These are phyloP conservation scores for Suricata suricatta DNA, from an alignment of 2,113 vertebrate genomes.

Conservation along the genomic window DNA sequence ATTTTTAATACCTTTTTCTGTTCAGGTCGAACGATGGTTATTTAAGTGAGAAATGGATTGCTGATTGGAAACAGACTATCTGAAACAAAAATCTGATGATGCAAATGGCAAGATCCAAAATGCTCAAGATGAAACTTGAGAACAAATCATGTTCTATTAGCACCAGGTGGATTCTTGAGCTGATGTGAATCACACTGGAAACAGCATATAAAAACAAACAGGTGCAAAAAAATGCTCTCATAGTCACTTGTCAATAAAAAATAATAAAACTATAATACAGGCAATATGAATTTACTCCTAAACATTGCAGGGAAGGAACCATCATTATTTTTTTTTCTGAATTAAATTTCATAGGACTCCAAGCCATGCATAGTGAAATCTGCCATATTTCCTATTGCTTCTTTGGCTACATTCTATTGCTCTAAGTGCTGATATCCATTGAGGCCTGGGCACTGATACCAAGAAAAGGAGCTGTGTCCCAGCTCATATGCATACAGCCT, in stretches of 20 bases:
- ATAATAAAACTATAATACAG: not conserved
- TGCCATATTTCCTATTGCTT: not conserved
- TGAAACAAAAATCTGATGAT: conserved; percentile 40
- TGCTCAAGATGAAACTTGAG: not conserved
- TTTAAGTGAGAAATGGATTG: not conserved
- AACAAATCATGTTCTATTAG: not conserved
- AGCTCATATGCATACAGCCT: not conserved
- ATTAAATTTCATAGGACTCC: not conserved
- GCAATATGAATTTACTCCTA: not conserved
- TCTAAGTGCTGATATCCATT: not conserved
- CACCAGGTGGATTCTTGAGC: not conserved
- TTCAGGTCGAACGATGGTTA: not conserved
- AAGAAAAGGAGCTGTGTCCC: not conserved
- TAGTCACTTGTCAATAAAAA: not conserved
- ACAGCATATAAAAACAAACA: not conserved
- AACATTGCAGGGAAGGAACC: not conserved
- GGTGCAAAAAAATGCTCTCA: not conserved
- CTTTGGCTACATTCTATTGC: not conserved
- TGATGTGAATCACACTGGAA: not conserved
- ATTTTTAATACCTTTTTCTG: conserved; percentile 12
- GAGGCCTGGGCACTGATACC: too few species aligned
- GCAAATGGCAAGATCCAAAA: not conserved
- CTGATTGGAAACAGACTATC: conserved; percentile 1
- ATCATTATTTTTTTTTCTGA: not conserved
- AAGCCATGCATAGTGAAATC: not conserved